Conservation (phyloP, 2,113 vertebrate genomes). For the Psephotus haematonotus region DNA sequence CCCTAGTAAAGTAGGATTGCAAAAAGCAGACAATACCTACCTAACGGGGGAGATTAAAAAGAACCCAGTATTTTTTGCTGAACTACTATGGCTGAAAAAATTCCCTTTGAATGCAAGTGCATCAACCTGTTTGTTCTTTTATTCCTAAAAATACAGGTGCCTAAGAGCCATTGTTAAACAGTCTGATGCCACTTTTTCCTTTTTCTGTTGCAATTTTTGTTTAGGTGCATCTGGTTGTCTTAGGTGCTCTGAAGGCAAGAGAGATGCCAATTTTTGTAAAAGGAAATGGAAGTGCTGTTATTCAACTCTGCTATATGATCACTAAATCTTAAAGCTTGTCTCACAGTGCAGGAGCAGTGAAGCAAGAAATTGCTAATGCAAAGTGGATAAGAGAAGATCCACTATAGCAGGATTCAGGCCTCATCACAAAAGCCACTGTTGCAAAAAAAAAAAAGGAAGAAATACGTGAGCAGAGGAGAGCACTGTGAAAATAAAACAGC, state of each 20-base stretch:
- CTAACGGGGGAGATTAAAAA: neutral
- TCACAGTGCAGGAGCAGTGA: constrained; percentile 69
- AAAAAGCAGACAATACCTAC: neutral
- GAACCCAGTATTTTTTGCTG: neutral
- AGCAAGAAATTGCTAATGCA: constrained; percentile 77
- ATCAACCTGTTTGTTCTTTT: neutral
- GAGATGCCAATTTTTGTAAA: constrained; percentile 63
- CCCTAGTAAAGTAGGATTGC: neutral
- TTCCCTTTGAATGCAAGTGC: neutral
- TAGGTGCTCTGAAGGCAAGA: neutral
- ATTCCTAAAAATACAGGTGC: neutral
- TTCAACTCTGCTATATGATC: constrained; percentile 53
- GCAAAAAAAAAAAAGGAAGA: constrained; percentile 12
- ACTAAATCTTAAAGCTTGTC: constrained; percentile 68
- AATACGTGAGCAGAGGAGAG: neutral
- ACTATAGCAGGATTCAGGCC: constrained; percentile 21
- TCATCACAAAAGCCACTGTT: constrained; percentile 19
- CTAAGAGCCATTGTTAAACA: neutral
- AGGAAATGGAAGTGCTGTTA: constrained; percentile 66
- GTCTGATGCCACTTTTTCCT: neutral
- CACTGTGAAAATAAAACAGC: neutral
- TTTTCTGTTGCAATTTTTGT: neutral
- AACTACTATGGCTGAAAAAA: neutral
- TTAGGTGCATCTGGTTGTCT: constrained; percentile 2
- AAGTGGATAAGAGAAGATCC: constrained; percentile 58